Evolutionary conservation across 2,113 vertebrate species (phyloP), one percentile per base, ranked within the genome.

Genomic region (Tragelaphus imberbis): DNA sequence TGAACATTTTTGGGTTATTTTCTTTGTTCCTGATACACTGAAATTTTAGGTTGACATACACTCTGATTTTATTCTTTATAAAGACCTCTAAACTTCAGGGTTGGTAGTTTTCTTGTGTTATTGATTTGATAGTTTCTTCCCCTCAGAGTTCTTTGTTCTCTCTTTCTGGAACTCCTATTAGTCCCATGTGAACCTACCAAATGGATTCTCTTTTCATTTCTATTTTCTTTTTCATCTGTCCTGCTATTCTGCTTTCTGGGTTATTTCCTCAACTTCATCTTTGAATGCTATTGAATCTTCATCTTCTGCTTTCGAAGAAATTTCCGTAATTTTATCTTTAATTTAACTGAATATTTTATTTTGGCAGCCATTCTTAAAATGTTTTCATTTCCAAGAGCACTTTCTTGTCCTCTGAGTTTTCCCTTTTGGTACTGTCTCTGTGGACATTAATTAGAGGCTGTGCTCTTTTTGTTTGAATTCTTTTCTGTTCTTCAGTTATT

Each of bases 211-310:
- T 51, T 95, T 95, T 81, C 59, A 25, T 36, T 88, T 95, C 55
- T 63, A 61, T 68, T 88, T 84, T 96, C 85, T 96, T 97, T 95
- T 88, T 61, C 81, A 96, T 87, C 89, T 59, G 33, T 90, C 94
- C 88, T 90, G 47, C 68, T 91, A 75, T 89, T 90, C 85, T 93
- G 63, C 61, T 94, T 95, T 84, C 88, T 59, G 30, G 77, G 77
- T 88, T 36, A 87, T 86, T 86, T 94, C 75, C 51, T 97, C 58
- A 81, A 44, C n/a, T 44, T 91, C 40, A 59, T 80, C 59, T 88
- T 97, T n/a, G 44, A 88, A 40, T 84, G 95, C 21, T 88, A 51
- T 40, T 59, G 84, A 93, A 77, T 96, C 85, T 90, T 87, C 88
- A 75, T 92, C 49, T 91, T 94, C 91, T 59, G 33, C 49, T 88